Percentiles rank a stretch among this genome's conserved stretches.
These are phyloP conservation scores for Cataglyphis altisquamis DNA, from an alignment of 2,888 invertebrate genomes.

Conservation along the genomic window DNA sequence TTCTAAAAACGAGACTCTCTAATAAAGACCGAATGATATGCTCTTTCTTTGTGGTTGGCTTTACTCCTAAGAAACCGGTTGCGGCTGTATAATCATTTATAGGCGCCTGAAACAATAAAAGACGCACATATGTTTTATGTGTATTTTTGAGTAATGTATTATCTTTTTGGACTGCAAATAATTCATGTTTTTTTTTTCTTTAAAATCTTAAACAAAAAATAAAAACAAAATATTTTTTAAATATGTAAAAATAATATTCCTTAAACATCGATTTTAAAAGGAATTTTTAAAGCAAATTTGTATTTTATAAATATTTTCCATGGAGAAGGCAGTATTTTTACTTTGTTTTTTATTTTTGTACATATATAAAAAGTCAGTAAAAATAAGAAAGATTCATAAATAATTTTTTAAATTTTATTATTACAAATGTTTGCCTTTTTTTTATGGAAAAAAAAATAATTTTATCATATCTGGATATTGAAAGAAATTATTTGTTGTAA, in stretches of 20 bases:
- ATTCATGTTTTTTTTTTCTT: not conserved
- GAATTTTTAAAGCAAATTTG: not conserved
- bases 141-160: not conserved
- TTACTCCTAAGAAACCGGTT: constrained; percentile 93
- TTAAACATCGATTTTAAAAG: not conserved
- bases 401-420: not conserved
- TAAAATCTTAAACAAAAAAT: not conserved
- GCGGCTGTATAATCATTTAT: constrained; percentile 95
- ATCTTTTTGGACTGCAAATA: not conserved
- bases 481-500: not conserved
- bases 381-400: not conserved
- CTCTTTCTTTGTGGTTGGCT: constrained; percentile 91
- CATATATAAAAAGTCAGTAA: not conserved
- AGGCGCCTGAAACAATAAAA: constrained; percentile 90
- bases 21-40: constrained; percentile 94
- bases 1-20: constrained; percentile 94
- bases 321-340: not conserved
- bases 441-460: not conserved
- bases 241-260: not conserved
- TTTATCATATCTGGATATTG: not conserved
- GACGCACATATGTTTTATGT: not conserved
- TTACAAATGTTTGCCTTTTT: not conserved
- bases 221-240: not conserved
- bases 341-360: not conserved
- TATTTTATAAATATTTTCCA: constrained; percentile 7